Evolutionary conservation across 2,888 invertebrate species (phyloP), one percentile per base, ranked within the genome.

Genomic region (Phalangium opilio): DNA sequence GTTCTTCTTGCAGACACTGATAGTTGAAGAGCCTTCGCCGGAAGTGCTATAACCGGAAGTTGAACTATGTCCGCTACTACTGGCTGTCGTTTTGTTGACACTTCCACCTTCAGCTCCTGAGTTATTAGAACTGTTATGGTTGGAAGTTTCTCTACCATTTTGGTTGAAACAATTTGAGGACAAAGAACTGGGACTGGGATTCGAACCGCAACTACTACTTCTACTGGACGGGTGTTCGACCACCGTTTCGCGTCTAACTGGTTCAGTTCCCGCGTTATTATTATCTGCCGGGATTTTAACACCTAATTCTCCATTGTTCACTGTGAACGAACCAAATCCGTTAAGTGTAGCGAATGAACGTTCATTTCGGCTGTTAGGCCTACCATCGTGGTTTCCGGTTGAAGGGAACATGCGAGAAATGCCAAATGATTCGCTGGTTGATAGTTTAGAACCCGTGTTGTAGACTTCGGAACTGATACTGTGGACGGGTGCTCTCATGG

Each of bases 21-120:
- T 38, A 14, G 10, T 17, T 27, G 47, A 21, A 35, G 41, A 19
- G 47, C 50, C 47, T 38, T 55, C 48, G 34, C 41, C 42, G 10
- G 46, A 43, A 1, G 53, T 53, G 47, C 53, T 53, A 44, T 53
- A 53, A 3, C 53, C 53, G 15, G 51, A 51, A 44, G 15, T 38
- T 2, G 15, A 17, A 14, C 49, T 47, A 21, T 51, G 49, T 10
- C 53, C 53, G 20, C 45, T 51, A 11, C 46, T 49, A 11, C 49
- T 43, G 2, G 32, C 38, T 4, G 44, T 27, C 27, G 27, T 8
- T 8, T 27, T 27, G 27, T 27, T 27, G n/a, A n/a, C n/a, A 27
- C 27, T 8, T 4, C 5, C 27, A 8, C 27, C 41, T 18, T 19
- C 20, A 3, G 10, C 20, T 8, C 18, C 19, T 12, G 18, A 18